Base-by-base conservation (phyloP, 2,888 invertebrate species). In the Latrodectus hesperus region DNA sequence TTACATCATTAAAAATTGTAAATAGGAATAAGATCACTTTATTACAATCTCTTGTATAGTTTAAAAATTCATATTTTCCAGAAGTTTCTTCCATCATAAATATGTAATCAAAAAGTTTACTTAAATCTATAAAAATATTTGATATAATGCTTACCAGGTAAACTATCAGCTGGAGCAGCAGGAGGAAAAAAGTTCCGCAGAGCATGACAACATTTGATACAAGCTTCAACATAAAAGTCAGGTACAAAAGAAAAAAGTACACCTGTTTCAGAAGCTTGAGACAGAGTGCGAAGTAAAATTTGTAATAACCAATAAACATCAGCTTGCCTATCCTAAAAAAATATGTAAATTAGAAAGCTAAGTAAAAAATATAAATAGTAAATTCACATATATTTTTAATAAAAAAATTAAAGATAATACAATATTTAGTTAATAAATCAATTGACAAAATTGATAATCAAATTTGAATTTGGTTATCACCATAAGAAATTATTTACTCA, bases 181-280 rank as follows among this genome's bases (percentile, higher is more conserved):
- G 88, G 95, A 90, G 95, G 94, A 92, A 95, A 94, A 91, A 94
- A 95, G 65, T 94, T 94, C 2, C 94, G 92, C 70, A 96, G 91
- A 0, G 95, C 94, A 90, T 94, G 94, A 91, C 94, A 94, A 4
- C 95, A 91, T 90, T 95, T 95, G 71, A 95, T 92, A 91, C 95
- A 93, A 0, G 94, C 94, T 89, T 95, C 95, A 77, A 96, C 93
- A 91, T 95, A 95, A 92, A 95, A 95, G 90, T 95, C 95, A 0
- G 95, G 96, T 16, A 95, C 94, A 91, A 95, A 96, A 26, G 94
- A 94, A 91, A 95, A 95, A 86, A 95, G 93, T 71, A 94, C 94
- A 6, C 94, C 94, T 67, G 93, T 93, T 60, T 93, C 93, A 0
- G 95, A 94, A 0, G 95, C 94, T 14, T 94, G 92, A 49, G 94